phyloP scores from a whole-genome alignment of 1,140 invertebrate species.

The Aleiodes sp. region DNA sequence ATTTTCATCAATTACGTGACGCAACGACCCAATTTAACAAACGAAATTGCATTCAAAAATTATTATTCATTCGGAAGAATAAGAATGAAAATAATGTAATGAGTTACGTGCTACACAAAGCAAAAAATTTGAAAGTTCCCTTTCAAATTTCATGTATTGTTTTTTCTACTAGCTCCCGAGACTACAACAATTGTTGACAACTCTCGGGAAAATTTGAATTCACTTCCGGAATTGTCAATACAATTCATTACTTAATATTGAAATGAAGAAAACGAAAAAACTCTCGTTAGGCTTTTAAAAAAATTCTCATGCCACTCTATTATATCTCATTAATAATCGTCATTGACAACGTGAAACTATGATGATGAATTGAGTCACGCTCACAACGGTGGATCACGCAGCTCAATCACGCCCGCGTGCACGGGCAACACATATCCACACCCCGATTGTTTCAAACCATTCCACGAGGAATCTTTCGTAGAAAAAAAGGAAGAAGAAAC shows the following conservation, averaged over 20 bases:
- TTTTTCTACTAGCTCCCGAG: no score
- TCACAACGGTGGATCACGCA: neutral
- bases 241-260: neutral
- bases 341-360: neutral
- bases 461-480: neutral
- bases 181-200: neutral
- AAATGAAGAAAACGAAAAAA: neutral
- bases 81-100: no score
- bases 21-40: neutral
- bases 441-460: neutral
- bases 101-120: no score
- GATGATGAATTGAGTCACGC: neutral
- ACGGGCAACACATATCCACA: no score
- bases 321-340: constrained; percentile 5
- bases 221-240: neutral
- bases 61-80: neutral
- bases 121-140: no score
- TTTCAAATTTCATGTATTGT: no score
- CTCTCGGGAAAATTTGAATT: neutral
- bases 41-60: neutral
- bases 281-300: neutral
- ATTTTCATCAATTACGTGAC: neutral
- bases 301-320: neutral
- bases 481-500: neutral
- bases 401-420: constrained; percentile 2